Evolutionary conservation across 2,797 vertebrate genomes (phyloP).

Genomic region (Anniella stebbinsi): DNA sequence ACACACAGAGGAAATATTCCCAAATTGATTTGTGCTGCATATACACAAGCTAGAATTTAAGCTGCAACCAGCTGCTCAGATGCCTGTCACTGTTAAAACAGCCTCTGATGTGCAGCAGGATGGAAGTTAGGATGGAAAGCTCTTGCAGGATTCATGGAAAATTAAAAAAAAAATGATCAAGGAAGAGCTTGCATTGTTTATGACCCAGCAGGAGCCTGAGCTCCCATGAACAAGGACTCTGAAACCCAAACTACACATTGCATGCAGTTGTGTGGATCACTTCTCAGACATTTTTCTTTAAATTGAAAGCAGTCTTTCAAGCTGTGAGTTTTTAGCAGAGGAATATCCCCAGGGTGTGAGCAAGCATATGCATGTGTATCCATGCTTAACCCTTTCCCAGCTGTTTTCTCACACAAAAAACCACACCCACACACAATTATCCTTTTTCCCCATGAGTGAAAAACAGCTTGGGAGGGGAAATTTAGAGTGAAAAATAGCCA

Average conservation of each 20-base stretch:
- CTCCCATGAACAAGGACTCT: neutral
- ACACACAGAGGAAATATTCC: neutral
- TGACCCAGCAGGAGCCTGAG: neutral
- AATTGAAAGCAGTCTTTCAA: neutral
- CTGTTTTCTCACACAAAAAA: neutral
- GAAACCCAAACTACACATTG: neutral
- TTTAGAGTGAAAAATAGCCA: neutral
- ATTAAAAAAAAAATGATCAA: neutral
- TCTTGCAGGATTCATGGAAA: neutral
- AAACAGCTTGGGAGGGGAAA: neutral
- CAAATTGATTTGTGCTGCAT: neutral
- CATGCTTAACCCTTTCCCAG: neutral
- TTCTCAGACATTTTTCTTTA: neutral
- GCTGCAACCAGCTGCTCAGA: neutral
- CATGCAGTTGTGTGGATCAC: neutral
- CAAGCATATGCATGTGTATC: no score
- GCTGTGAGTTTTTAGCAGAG: neutral
- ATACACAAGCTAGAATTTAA: slow-evolving; percentile 12
- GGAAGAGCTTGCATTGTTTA: neutral
- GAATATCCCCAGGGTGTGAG: neutral
- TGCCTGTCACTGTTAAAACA: neutral
- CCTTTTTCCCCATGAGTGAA: neutral
- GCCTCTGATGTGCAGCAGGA: neutral
- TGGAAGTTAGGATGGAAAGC: neutral
- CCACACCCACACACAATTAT: neutral